Percentiles rank a stretch among this genome's conserved stretches.
phyloP scores from a whole-genome alignment of 2,113 vertebrate species.

The Tragelaphus strepsiceros region DNA sequence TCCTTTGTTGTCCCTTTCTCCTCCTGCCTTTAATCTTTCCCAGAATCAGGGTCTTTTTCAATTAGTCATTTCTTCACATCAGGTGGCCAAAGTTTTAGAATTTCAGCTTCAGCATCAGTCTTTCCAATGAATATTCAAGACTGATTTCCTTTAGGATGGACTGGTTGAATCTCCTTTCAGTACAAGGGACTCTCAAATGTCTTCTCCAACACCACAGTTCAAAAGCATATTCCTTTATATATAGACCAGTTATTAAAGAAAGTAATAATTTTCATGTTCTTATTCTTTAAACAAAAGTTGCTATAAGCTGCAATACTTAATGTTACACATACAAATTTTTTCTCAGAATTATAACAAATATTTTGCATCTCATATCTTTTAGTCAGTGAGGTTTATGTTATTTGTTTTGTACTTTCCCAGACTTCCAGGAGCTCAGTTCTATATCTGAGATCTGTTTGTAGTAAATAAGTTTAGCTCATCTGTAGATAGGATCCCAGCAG shows the following conservation, averaged over 20 bases:
- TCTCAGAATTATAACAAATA: neutral
- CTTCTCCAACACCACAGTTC: neutral
- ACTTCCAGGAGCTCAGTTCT: neutral
- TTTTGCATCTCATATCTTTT: neutral
- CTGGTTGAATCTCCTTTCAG: neutral
- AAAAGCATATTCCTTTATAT: neutral
- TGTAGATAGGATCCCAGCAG: neutral
- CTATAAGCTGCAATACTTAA: neutral
- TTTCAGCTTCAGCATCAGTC: neutral
- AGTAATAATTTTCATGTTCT: neutral
- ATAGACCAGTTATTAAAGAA: neutral
- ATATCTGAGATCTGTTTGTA: neutral
- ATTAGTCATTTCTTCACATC: neutral
- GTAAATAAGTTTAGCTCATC: neutral
- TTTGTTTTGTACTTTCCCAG: neutral
- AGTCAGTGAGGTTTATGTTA: neutral
- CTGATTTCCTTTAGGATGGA: neutral
- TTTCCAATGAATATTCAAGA: neutral
- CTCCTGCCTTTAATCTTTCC: neutral
- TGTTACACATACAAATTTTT: neutral
- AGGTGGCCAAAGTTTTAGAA: neutral
- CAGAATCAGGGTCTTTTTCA: neutral
- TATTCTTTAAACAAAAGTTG: neutral
- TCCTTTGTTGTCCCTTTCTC: neutral
- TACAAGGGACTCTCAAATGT: neutral